Percentiles rank a stretch among this genome's conserved stretches.
Conservation (phyloP, 2,888 invertebrate genomes). For the Drosophila planitibia region DNA sequence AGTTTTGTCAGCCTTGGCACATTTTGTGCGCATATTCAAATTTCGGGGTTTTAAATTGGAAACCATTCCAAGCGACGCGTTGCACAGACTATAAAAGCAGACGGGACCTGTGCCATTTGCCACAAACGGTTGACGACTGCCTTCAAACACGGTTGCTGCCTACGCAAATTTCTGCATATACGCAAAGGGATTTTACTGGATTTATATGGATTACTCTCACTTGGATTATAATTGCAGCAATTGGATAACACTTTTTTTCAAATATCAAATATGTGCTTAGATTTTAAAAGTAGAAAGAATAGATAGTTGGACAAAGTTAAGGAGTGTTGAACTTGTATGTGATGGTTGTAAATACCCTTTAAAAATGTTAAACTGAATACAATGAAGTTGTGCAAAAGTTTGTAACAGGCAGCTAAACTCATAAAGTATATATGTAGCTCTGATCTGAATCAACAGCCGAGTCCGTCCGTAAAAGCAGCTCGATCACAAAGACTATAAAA, state of each 20-base stretch:
- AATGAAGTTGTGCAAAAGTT: not conserved
- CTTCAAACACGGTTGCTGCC: constrained; percentile 26
- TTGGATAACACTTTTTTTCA: not conserved
- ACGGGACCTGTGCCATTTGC: not conserved
- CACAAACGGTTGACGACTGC: constrained; percentile 50
- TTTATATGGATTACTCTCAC: constrained; percentile 19
- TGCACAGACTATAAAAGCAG: constrained; percentile 58
- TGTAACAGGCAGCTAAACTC: not conserved
- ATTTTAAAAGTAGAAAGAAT: not conserved
- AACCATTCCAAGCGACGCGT: constrained; percentile 46
- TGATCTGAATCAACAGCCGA: not conserved
- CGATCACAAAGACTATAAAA: not conserved
- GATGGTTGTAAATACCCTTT: not conserved
- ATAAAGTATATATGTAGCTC: not conserved
- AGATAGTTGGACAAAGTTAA: not conserved
- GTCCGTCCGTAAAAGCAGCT: not conserved
- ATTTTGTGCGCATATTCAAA: constrained; percentile 82
- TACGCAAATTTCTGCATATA: constrained; percentile 11
- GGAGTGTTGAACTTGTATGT: not conserved
- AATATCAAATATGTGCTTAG: not conserved
- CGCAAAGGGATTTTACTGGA: not conserved
- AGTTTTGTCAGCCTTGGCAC: constrained; percentile 30
- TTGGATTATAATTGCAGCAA: constrained; percentile 16
- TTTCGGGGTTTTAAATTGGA: constrained; percentile 72
- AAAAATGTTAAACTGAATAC: not conserved